Percentiles rank a stretch among this genome's conserved stretches.
Conservation (phyloP, 2,888 invertebrate genomes). For the Tiphia femorata region DNA sequence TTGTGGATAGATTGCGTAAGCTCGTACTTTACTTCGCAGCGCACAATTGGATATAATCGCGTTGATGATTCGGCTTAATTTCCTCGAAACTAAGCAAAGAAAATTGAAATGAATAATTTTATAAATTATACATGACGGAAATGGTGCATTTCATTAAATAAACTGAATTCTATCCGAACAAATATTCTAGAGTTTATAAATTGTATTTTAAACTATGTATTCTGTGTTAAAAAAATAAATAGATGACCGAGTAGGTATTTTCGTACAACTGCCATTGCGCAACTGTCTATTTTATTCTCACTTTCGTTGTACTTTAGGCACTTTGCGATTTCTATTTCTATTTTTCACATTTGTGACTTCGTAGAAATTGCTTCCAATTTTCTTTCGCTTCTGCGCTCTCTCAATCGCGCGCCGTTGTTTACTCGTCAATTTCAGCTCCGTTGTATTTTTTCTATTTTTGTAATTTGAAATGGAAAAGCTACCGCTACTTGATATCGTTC, state of each 20-base stretch:
- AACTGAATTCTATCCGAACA: too few relatives aligned
- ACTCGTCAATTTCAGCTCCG: conserved; percentile 75
- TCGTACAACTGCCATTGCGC: too few relatives aligned
- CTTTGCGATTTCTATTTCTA: conserved; percentile 81
- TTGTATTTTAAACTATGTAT: too few relatives aligned
- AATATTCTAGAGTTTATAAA: too few relatives aligned
- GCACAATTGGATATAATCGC: conserved; percentile 40
- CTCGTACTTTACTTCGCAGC: conserved; percentile 31
- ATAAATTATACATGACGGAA: too few relatives aligned
- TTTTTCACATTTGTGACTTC: conserved; percentile 92
- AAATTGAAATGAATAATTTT: too few relatives aligned
- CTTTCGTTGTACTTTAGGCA: conserved; percentile 54
- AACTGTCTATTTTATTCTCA: conserved; percentile 5
- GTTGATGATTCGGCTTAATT: not conserved
- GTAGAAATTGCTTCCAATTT: conserved; percentile 90
- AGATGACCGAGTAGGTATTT: too few relatives aligned
- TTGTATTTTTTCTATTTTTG: conserved; percentile 57
- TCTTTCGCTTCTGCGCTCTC: conserved; percentile 81
- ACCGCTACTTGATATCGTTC: conserved; percentile 67
- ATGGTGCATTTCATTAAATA: too few relatives aligned
- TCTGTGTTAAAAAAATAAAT: too few relatives aligned
- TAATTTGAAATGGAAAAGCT: conserved; percentile 68
- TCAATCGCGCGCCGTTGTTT: conserved; percentile 83
- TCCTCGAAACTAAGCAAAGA: too few relatives aligned
- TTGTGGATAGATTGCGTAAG: conserved; percentile 30